Percentiles rank a stretch among this genome's conserved stretches.
These are phyloP conservation scores for Myotis davidii DNA, from an alignment of 2,113 vertebrate genomes.

Conservation along the genomic window DNA sequence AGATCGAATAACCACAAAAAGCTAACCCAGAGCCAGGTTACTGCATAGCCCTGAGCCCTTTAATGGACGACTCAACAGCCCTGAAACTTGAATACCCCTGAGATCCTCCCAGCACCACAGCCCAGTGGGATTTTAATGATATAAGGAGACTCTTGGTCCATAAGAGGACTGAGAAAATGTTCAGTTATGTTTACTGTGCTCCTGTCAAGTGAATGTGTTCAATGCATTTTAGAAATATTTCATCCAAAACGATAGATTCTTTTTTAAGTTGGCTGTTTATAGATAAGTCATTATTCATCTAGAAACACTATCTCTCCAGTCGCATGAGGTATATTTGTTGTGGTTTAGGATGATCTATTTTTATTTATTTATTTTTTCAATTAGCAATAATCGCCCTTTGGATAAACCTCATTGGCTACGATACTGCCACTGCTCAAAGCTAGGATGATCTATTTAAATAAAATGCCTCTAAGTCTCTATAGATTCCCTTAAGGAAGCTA, in stretches of 20 bases:
- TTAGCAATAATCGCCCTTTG: too few species aligned
- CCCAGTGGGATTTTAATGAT: background rate
- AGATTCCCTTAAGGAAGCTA: background rate
- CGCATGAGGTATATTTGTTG: background rate
- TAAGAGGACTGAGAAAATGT: background rate
- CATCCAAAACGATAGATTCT: background rate
- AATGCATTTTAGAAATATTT: background rate
- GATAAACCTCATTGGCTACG: too few species aligned
- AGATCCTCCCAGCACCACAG: background rate
- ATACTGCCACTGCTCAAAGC: too few species aligned
- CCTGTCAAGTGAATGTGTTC: background rate
- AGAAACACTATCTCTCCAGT: background rate
- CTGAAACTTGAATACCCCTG: background rate
- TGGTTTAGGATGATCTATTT: background rate
- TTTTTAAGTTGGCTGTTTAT: background rate
- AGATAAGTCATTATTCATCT: slow-evolving; percentile 18
- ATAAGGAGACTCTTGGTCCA: background rate
- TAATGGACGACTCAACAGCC: background rate
- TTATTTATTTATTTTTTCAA: too few species aligned
- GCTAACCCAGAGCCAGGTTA: background rate
- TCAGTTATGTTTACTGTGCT: background rate
- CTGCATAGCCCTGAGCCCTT: background rate
- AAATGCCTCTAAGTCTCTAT: background rate
- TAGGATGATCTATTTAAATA: background rate
- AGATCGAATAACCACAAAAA: background rate